Conservation (phyloP, 2,797 vertebrate genomes). For the Gallinago nigripennis region DNA sequence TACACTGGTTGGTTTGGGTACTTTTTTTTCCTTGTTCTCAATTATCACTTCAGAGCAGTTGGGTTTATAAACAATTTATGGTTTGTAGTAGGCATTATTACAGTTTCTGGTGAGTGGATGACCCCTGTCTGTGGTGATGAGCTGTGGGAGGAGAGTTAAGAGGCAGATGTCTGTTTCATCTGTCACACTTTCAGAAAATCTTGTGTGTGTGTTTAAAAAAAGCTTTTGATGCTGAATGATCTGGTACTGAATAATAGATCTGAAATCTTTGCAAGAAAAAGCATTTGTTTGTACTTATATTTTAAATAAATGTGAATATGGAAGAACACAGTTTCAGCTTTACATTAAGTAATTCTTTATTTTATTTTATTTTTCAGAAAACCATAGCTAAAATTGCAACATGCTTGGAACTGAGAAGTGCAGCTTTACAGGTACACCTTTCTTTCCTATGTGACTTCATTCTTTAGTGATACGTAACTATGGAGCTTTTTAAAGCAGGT, state of each 20-base stretch:
- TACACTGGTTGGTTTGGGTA: not conserved
- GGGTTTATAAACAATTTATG: not conserved
- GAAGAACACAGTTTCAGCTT: not conserved
- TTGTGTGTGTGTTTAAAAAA: not conserved
- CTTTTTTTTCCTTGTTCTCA: not conserved
- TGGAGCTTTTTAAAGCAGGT: not conserved
- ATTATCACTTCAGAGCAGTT: not conserved
- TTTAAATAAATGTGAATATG: not conserved
- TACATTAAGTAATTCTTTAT: not conserved
- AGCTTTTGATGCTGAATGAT: not conserved
- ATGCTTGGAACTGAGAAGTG: conserved; percentile 96
- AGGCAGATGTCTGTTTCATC: not conserved
- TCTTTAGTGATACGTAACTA: not conserved
- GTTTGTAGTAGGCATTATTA: not conserved
- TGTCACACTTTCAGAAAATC: not conserved
- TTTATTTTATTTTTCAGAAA: conserved; percentile 81
- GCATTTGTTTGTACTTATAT: not conserved
- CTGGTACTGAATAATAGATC: not conserved
- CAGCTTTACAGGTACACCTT: conserved; percentile 89
- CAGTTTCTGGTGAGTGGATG: not conserved
- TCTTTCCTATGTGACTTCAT: not conserved
- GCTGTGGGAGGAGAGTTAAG: not conserved
- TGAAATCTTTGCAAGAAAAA: not conserved
- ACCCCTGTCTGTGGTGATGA: not conserved
- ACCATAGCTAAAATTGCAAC: conserved; percentile 94